Percentiles rank a stretch among this genome's conserved stretches.
These are phyloP conservation scores for Chymomyza fuscimana DNA, from an alignment of 2,888 invertebrate genomes.

Conservation along the genomic window DNA sequence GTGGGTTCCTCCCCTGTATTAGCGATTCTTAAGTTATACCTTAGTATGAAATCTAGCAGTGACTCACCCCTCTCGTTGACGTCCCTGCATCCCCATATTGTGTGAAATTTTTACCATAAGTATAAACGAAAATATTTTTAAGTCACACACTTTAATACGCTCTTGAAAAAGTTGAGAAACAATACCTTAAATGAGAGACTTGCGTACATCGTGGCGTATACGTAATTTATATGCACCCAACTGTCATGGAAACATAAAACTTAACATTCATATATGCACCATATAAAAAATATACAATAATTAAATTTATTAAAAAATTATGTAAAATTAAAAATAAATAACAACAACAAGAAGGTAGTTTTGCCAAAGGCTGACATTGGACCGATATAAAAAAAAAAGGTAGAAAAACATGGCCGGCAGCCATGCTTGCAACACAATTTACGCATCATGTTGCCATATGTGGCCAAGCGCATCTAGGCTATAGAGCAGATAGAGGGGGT, in stretches of 20 bases:
- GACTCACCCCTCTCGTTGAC: too few relatives aligned
- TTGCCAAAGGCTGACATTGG: conserved; percentile 15
- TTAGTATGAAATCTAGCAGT: too few relatives aligned
- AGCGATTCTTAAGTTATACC: too few relatives aligned
- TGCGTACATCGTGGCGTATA: too few relatives aligned
- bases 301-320: conserved; percentile 58
- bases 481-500: neutral
- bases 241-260: neutral
- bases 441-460: conserved; percentile 49
- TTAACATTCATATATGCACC: neutral
- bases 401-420: conserved; percentile 16
- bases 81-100: too few relatives aligned
- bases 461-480: conserved; percentile 38
- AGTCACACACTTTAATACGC: too few relatives aligned
- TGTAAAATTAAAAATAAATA: conserved; percentile 39
- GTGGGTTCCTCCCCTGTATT: too few relatives aligned
- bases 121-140: too few relatives aligned
- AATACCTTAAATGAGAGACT: too few relatives aligned
- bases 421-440: conserved; percentile 38
- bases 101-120: too few relatives aligned
- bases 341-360: conserved; percentile 9
- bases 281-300: conserved; percentile 30
- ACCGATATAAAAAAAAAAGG: conserved; percentile 6
- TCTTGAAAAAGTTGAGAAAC: too few relatives aligned
- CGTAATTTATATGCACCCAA: neutral